Evolutionary conservation across 2,888 invertebrate genomes (phyloP), one percentile per base, ranked within the genome.

Genomic region (Scaptomyza reducta): DNA sequence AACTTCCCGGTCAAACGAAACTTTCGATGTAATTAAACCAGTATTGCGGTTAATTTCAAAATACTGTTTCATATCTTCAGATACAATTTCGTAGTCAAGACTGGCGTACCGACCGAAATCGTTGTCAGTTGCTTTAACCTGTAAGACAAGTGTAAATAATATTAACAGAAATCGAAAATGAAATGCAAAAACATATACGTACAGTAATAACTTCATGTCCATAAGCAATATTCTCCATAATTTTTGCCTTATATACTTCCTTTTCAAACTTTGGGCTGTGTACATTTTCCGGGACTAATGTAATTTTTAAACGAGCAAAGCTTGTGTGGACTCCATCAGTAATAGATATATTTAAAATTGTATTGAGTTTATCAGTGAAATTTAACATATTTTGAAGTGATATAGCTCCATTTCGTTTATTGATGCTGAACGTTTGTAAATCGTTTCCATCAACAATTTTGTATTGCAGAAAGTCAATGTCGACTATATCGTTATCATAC

Each of bases 311-410:
- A 74, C 96, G 93, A 1, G 97, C 95, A 92, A 96, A 98, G 74
- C 95, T 96, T 7, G 97, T 97, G 92, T 97, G 98, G 38, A 98
- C 97, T 33, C 98, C 98, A 93, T 99, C 99, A 58, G 97, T 97
- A 40, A 97, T 98, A 1, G 98, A 98, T 33, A 99, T 95, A 93
- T 99, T 99, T 64, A 99, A 93, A 65, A 94, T 92, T 87, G 95
- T 94, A 55, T 93, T 92, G 53, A 94, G 93, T 40, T 90, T 90
- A 50, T 95, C 94, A 5, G 94, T 94, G 79, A 95, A 95, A 88
- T 95, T 95, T 69, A 96, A 94, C 90, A 96, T 94, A 89, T 96
- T 96, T 71, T 95, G 94, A 65, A 97, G 91, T 1, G 94, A 94
- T 53, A 97, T 94, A 18, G 96, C 92, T 6, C 94, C 94, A 46